A percentile compares a stretch with the other conserved stretches of the same genome.
These are phyloP conservation scores for Microdon myrmicae DNA, from an alignment of 2,888 invertebrate genomes.

Conservation along the genomic window DNA sequence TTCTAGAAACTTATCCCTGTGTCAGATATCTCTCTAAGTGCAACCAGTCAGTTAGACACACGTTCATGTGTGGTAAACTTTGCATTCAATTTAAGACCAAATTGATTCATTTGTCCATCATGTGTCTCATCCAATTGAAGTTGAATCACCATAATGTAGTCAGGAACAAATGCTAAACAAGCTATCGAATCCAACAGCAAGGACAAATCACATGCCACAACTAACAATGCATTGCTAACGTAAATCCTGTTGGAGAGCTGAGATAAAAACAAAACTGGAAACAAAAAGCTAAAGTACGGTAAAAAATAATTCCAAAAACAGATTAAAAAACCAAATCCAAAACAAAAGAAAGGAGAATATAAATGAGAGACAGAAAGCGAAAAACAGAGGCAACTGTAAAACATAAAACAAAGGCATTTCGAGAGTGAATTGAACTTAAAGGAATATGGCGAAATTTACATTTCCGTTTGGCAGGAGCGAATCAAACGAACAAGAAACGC, in stretches of 20 bases:
- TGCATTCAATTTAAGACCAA: constrained; percentile 20
- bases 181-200: constrained; percentile 3
- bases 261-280: too few species aligned
- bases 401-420: neutral
- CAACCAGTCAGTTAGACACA: neutral
- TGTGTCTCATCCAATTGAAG: constrained; percentile 33
- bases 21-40: constrained; percentile 6
- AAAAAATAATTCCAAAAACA: too few species aligned
- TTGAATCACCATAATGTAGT: constrained; percentile 32
- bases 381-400: too few species aligned
- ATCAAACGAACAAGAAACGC: too few species aligned
- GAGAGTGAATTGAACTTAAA: neutral
- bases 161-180: constrained; percentile 3
- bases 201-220: constrained; percentile 30
- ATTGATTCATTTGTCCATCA: constrained; percentile 43
- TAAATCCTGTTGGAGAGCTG: neutral
- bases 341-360: too few species aligned
- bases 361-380: too few species aligned
- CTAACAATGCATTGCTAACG: constrained; percentile 18
- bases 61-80: constrained; percentile 11
- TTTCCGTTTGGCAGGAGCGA: neutral
- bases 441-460: too few species aligned
- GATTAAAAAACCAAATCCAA: too few species aligned
- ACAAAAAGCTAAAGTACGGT: too few species aligned
- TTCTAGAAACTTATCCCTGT: constrained; percentile 17